Evolutionary conservation across 2,113 vertebrate species (phyloP).

Genomic region (Dasyornis broadbenti): DNA sequence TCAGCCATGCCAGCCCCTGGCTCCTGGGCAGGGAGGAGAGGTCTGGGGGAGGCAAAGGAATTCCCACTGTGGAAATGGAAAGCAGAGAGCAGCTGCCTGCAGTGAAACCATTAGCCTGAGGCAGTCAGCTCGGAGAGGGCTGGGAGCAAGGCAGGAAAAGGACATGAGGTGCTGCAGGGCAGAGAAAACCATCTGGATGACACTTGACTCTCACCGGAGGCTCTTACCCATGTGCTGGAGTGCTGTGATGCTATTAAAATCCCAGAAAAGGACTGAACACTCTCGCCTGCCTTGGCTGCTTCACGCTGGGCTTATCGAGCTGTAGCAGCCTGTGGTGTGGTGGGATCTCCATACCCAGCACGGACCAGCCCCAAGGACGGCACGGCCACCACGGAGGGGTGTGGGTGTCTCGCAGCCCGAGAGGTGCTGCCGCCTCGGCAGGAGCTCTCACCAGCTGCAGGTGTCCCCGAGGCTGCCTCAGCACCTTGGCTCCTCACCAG

Average conservation of each 20-base stretch:
- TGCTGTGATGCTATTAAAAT: background rate
- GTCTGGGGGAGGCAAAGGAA: background rate
- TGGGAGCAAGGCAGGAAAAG: background rate
- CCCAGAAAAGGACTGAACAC: background rate
- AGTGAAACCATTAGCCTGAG: background rate
- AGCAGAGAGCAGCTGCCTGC: background rate
- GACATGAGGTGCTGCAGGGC: background rate
- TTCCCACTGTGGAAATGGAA: background rate
- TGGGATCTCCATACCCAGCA: rapidly evolving
- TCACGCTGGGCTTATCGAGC: background rate
- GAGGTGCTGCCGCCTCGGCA: background rate
- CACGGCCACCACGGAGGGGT: rapidly evolving
- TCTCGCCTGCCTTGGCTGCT: background rate
- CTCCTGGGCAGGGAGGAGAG: background rate
- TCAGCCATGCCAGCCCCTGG: rapidly evolving
- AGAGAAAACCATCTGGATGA: background rate
- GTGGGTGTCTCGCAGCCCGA: rapidly evolving
- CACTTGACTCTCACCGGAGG: background rate
- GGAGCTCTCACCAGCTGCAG: rapidly evolving
- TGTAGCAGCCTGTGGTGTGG: rapidly evolving
- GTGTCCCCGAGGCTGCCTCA: background rate
- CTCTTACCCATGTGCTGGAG: background rate
- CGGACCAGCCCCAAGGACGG: rapidly evolving
- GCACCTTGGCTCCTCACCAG: background rate
- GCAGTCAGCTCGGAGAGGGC: background rate